Evolutionary conservation across 2,113 vertebrate genomes (phyloP).

Genomic region (Podocnemis expansa): DNA sequence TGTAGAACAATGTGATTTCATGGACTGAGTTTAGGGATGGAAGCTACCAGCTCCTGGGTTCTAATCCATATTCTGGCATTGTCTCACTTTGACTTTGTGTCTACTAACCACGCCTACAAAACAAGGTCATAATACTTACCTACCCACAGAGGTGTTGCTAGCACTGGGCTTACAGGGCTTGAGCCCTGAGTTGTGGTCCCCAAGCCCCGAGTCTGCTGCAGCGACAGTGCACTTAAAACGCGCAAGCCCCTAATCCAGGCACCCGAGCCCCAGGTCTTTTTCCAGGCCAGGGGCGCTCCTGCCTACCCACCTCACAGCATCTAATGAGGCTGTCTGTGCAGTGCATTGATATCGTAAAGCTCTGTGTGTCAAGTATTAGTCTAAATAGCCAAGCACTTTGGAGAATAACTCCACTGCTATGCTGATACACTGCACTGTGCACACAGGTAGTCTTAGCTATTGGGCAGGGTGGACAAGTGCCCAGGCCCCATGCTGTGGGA

Average conservation of each 20-base stretch:
- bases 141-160: no score
- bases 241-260: no score
- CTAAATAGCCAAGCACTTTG: background rate
- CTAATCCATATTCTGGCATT: background rate
- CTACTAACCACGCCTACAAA: background rate
- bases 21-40: background rate
- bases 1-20: background rate
- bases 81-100: background rate
- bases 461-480: no score
- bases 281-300: no score
- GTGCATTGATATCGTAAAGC: background rate
- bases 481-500: no score
- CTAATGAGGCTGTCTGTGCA: background rate
- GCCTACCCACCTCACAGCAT: background rate
- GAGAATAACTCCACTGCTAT: background rate
- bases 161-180: no score
- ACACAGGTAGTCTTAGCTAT: no score
- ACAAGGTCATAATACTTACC: background rate
- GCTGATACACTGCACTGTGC: background rate
- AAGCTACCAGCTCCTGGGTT: background rate
- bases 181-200: no score
- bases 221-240: no score
- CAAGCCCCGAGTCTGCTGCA: no score
- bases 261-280: no score
- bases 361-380: background rate